A percentile compares a stretch with the other conserved stretches of the same genome.
Evolutionary conservation across 2,888 invertebrate species (phyloP).

Genomic region (Yponomeuta malinellus): DNA sequence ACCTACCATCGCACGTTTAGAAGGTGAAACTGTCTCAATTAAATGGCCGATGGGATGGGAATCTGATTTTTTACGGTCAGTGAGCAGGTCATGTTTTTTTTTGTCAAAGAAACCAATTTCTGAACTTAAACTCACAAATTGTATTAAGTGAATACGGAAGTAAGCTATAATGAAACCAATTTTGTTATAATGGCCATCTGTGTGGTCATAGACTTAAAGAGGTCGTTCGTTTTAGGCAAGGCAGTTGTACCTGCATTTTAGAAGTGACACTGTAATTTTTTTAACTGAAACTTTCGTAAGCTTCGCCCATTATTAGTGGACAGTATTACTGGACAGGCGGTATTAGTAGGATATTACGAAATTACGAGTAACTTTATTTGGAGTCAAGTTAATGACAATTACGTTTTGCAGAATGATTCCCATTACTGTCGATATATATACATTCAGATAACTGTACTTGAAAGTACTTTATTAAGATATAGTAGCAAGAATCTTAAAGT

Average conservation of each 20-base stretch:
- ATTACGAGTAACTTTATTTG: not conserved
- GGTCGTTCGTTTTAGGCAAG: too few species aligned
- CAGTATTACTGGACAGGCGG: too few species aligned
- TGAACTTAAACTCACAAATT: too few species aligned
- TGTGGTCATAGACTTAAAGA: not conserved
- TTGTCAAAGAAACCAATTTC: not conserved
- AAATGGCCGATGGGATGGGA: slow-evolving; percentile 5
- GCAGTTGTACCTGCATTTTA: too few species aligned
- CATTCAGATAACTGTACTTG: too few species aligned
- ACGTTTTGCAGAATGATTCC: too few species aligned
- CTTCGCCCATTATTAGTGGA: not conserved
- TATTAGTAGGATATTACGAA: not conserved
- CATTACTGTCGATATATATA: too few species aligned
- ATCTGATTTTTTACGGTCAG: slow-evolving; percentile 2
- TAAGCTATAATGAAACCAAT: not conserved
- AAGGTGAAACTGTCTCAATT: slow-evolving; percentile 5
- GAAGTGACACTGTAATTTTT: not conserved
- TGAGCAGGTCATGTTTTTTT: slow-evolving; percentile 2
- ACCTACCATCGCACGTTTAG: not conserved
- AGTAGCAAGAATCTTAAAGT: too few species aligned
- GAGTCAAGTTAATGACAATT: too few species aligned
- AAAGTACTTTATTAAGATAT: too few species aligned
- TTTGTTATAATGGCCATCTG: not conserved
- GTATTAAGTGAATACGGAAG: too few species aligned
- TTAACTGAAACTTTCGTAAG: not conserved